Percentiles rank a stretch among this genome's conserved stretches.
phyloP scores from a whole-genome alignment of 2,113 vertebrate species.

The Pyrgilauda ruficollis region DNA sequence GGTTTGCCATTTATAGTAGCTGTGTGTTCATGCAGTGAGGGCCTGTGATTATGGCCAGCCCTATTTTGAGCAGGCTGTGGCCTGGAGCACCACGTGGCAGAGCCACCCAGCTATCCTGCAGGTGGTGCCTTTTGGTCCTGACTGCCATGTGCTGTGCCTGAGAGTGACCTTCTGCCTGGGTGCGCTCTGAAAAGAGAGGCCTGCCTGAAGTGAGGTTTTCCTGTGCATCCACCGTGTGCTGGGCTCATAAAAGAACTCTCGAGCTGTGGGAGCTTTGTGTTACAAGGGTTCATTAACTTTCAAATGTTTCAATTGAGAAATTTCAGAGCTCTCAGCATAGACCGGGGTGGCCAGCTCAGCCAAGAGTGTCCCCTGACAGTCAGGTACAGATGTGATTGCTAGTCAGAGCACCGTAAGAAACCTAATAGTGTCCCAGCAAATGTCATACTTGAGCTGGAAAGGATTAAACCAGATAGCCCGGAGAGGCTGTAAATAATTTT shows the following conservation, averaged over 20 bases:
- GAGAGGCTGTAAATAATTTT: conserved; percentile 26
- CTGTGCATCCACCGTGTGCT: not conserved
- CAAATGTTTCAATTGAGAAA: conserved; percentile 52
- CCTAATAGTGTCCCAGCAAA: conserved; percentile 4
- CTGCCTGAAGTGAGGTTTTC: not conserved
- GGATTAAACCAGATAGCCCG: not conserved
- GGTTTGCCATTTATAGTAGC: not conserved
- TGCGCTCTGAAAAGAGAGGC: not conserved
- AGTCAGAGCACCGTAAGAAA: not conserved
- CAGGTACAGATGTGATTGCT: conserved; percentile 54
- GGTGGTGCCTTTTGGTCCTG: not conserved
- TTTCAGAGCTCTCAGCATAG: conserved; percentile 12
- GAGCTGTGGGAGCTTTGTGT: conserved; percentile 38
- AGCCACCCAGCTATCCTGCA: accelerated
- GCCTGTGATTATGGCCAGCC: not conserved
- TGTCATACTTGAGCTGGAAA: conserved; percentile 33
- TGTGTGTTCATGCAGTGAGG: not conserved
- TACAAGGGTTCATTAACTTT: conserved; percentile 58
- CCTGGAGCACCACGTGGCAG: accelerated
- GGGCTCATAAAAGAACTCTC: not conserved
- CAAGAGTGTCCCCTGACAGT: conserved; percentile 30
- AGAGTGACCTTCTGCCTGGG: not conserved
- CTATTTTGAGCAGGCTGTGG: not conserved
- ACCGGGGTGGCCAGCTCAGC: not conserved
- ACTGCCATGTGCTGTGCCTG: not conserved